A percentile compares a stretch with the other conserved stretches of the same genome.
These are phyloP conservation scores for Parazoanthus swiftii DNA, from an alignment of 92 coral and sea anemone genomes.

Conservation along the genomic window DNA sequence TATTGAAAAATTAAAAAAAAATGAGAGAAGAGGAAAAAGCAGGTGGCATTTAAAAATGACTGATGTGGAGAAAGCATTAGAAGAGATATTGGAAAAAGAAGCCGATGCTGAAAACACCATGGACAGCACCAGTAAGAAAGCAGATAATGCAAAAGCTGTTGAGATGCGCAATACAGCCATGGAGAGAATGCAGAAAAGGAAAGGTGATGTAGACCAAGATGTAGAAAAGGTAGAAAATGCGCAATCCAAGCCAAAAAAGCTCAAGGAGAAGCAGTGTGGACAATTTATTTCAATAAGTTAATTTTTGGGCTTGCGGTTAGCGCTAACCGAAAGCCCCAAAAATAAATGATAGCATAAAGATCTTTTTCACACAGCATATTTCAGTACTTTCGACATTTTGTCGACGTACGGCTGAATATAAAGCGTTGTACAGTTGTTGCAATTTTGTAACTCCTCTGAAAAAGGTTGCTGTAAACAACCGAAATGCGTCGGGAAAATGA, in stretches of 20 bases:
- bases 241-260: constrained; percentile 31
- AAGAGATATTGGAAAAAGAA: constrained; percentile 28
- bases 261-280: constrained; percentile 16
- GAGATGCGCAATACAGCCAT: constrained; percentile 44
- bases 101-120: constrained; percentile 44
- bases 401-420: no score
- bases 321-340: no score
- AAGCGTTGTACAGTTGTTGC: no score
- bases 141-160: constrained; percentile 40
- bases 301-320: no score
- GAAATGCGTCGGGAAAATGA: no score
- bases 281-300: background rate
- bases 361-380: no score
- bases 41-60: constrained; percentile 7
- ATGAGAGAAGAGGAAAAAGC: constrained; percentile 20
- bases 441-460: no score
- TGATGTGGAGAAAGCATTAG: constrained; percentile 34
- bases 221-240: constrained; percentile 22
- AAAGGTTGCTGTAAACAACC: no score
- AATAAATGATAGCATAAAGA: no score
- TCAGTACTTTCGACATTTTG: no score
- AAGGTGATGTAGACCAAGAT: constrained; percentile 34
- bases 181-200: constrained; percentile 47
- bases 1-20: constrained; percentile 20
- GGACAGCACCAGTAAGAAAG: constrained; percentile 31